Percentiles rank a stretch among this genome's conserved stretches.
Evolutionary conservation across 2,888 invertebrate genomes (phyloP).

Genomic region (Coleophora flavipennella): DNA sequence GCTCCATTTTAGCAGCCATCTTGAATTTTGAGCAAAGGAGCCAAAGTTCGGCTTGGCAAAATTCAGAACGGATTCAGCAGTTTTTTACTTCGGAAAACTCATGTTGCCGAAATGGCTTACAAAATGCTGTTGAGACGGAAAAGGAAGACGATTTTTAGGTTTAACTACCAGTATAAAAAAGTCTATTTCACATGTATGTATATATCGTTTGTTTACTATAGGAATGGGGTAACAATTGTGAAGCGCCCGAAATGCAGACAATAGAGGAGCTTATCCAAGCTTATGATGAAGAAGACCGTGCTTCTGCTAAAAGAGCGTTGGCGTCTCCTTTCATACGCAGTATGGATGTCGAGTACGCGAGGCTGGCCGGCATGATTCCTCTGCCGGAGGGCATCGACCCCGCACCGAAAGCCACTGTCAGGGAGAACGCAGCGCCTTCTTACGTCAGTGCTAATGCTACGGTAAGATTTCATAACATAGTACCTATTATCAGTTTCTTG

Average conservation of each 20-base stretch:
- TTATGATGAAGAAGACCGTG: constrained; percentile 90
- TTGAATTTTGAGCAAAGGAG: no score
- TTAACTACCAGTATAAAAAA: no score
- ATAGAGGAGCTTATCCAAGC: constrained; percentile 84
- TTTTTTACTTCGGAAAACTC: no score
- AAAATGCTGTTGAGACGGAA: no score
- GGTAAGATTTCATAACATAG: neutral
- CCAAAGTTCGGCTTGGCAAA: no score
- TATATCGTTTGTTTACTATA: constrained; percentile 18
- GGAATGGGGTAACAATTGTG: constrained; percentile 91
- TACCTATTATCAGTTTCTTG: no score
- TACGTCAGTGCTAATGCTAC: constrained; percentile 53
- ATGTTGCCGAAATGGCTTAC: no score
- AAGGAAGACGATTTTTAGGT: no score
- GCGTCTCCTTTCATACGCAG: constrained; percentile 88
- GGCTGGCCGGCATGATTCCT: constrained; percentile 49
- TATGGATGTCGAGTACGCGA: constrained; percentile 93
- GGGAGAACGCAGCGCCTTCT: constrained; percentile 80
- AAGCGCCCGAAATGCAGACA: constrained; percentile 84
- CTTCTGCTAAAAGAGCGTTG: constrained; percentile 81
- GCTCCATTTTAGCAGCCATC: no score
- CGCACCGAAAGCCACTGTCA: constrained; percentile 72
- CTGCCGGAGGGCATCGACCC: constrained; percentile 47
- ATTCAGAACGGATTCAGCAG: no score
- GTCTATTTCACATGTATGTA: no score